phyloP scores from a whole-genome alignment of 2,888 invertebrate species.

The Eustalomyia histrio region DNA sequence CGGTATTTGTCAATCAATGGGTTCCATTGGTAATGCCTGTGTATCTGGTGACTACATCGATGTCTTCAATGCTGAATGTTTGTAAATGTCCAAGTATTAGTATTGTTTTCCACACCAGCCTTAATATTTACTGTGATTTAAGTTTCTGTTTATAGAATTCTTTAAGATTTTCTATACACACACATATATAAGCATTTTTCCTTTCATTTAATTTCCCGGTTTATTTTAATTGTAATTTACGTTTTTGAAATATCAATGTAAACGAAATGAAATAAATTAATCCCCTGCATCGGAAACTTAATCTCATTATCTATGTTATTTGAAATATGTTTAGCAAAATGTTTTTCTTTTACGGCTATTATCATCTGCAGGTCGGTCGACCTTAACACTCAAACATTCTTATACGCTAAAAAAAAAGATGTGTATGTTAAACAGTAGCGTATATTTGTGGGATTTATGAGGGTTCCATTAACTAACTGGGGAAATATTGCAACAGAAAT shows the following conservation, averaged over 20 bases:
- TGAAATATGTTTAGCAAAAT: conserved; percentile 25
- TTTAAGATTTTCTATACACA: background rate
- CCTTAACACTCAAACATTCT: background rate
- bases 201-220: background rate
- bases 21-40: conserved; percentile 74
- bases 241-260: background rate
- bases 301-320: conserved; percentile 8
- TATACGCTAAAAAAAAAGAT: background rate
- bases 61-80: conserved; percentile 70
- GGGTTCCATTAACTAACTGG: background rate
- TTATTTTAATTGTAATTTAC: background rate
- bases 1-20: conserved; percentile 75
- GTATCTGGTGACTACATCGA: conserved; percentile 77
- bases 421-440: background rate
- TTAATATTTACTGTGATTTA: conserved; percentile 3
- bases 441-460: background rate
- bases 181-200: background rate
- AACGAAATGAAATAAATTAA: conserved; percentile 42
- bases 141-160: background rate
- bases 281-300: conserved; percentile 36
- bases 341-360: background rate
- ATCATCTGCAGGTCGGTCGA: conserved; percentile 15
- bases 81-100: conserved; percentile 60
- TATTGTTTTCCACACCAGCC: background rate
- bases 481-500: no score